Evolutionary conservation across 2,797 vertebrate species (phyloP).

Genomic region (Oryzias sinensis): DNA sequence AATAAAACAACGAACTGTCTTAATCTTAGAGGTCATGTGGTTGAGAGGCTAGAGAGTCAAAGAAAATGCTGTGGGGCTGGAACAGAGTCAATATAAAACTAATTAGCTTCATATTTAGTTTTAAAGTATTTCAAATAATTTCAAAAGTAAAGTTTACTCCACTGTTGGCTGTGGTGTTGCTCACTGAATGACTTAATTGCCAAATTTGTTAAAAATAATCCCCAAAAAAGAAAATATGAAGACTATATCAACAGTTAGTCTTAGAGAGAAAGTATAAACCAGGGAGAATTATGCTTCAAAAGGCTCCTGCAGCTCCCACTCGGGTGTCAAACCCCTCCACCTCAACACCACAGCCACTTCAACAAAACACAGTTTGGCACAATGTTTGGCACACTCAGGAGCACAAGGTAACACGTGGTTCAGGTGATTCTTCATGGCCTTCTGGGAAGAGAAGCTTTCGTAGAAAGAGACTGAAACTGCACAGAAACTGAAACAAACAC

Average conservation of each 20-base stretch:
- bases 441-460: slow-evolving; percentile 14
- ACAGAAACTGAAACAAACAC: slow-evolving; percentile 8
- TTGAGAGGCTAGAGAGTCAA: too few relatives aligned
- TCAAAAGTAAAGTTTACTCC: too few relatives aligned
- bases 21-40: too few relatives aligned
- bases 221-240: too few relatives aligned
- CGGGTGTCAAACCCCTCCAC: slow-evolving; percentile 1
- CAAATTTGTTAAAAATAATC: too few relatives aligned
- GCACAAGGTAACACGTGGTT: slow-evolving; percentile 1
- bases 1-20: too few relatives aligned
- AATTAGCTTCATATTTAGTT: too few relatives aligned
- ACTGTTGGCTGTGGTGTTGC: too few relatives aligned
- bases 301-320: slow-evolving; percentile 3
- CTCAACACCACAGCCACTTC: neutral
- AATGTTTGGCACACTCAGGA: slow-evolving; percentile 5
- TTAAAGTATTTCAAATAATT: too few relatives aligned
- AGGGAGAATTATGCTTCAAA: neutral
- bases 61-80: too few relatives aligned
- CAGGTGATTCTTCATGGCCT: slow-evolving; percentile 7
- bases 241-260: neutral
- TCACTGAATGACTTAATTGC: too few relatives aligned
- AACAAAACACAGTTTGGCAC: slow-evolving; percentile 8
- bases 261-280: neutral
- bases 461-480: slow-evolving; percentile 5
- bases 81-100: too few relatives aligned